Conservation (phyloP, 2,888 invertebrate species). For the Cheilosia impressa region DNA sequence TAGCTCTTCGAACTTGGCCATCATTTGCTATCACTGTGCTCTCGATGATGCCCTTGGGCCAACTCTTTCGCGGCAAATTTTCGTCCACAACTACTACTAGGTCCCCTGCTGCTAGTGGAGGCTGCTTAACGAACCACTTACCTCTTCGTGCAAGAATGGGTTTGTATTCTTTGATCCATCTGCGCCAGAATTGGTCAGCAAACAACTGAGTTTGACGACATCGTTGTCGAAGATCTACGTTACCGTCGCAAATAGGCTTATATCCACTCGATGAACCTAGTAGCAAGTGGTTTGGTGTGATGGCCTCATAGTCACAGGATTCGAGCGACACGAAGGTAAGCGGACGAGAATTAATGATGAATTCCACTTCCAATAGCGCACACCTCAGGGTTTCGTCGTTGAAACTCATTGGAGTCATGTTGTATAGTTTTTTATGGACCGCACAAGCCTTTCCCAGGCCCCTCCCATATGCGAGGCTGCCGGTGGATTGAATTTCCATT, state of each 20-base stretch:
- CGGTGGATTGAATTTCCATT: constrained; percentile 68
- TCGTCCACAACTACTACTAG: constrained; percentile 2
- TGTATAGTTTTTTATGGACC: constrained; percentile 60
- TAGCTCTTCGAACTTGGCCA: constrained; percentile 10
- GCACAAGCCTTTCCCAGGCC: constrained; percentile 62
- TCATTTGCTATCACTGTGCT: constrained; percentile 3
- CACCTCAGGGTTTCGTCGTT: constrained; percentile 65
- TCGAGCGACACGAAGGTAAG: constrained; percentile 70
- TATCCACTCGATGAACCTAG: constrained; percentile 61
- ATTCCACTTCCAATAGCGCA: constrained; percentile 62
- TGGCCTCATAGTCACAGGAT: constrained; percentile 60
- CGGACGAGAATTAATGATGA: constrained; percentile 60
- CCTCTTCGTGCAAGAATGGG: too few relatives aligned
- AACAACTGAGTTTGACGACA: constrained; percentile 65
- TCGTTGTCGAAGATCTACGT: constrained; percentile 52
- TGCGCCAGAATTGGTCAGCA: constrained; percentile 30
- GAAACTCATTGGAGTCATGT: constrained; percentile 49
- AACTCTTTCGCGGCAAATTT: constrained; percentile 2
- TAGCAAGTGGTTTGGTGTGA: constrained; percentile 72
- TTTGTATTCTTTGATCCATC: constrained; percentile 17
- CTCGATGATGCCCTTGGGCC: constrained; percentile 23
- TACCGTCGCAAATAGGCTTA: constrained; percentile 35
- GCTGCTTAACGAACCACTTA: too few relatives aligned
- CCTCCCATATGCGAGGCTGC: constrained; percentile 69
- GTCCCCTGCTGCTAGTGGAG: too few relatives aligned